A percentile compares a stretch with the other conserved stretches of the same genome.
Evolutionary conservation across 2,113 vertebrate species (phyloP).

Genomic region (Pterocles orientalis): DNA sequence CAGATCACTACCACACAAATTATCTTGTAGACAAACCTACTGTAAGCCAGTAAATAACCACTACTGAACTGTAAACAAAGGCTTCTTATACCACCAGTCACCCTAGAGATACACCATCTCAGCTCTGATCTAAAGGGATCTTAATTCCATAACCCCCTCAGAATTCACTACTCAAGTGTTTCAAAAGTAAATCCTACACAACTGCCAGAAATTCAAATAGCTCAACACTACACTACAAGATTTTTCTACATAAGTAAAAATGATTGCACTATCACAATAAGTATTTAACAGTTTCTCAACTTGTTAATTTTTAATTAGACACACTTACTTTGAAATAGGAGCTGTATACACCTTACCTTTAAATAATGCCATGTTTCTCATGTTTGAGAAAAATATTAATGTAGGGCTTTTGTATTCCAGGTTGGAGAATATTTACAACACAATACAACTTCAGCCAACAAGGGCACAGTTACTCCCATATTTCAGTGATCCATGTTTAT

Average conservation of each 20-base stretch:
- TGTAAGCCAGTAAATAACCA: background rate
- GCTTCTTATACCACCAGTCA: background rate
- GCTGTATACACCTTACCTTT: background rate
- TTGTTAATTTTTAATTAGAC: background rate
- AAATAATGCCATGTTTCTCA: background rate
- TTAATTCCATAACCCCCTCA: background rate
- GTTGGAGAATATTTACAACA: background rate
- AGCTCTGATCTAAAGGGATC: background rate
- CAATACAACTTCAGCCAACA: background rate
- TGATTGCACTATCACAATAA: background rate
- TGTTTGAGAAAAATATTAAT: background rate
- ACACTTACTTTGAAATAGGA: background rate
- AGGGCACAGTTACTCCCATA: background rate
- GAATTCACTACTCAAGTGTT: background rate
- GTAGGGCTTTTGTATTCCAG: background rate
- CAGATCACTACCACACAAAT: background rate
- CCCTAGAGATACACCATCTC: background rate
- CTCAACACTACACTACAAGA: background rate
- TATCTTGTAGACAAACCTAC: background rate
- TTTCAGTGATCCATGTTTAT: background rate
- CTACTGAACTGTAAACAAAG: background rate
- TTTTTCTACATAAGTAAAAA: background rate
- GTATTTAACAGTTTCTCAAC: background rate
- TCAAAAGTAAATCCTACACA: background rate
- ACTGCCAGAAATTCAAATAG: background rate